Evolutionary conservation across 2,888 invertebrate species (phyloP), one percentile per base, ranked within the genome.

Genomic region (Orthosia gothica): DNA sequence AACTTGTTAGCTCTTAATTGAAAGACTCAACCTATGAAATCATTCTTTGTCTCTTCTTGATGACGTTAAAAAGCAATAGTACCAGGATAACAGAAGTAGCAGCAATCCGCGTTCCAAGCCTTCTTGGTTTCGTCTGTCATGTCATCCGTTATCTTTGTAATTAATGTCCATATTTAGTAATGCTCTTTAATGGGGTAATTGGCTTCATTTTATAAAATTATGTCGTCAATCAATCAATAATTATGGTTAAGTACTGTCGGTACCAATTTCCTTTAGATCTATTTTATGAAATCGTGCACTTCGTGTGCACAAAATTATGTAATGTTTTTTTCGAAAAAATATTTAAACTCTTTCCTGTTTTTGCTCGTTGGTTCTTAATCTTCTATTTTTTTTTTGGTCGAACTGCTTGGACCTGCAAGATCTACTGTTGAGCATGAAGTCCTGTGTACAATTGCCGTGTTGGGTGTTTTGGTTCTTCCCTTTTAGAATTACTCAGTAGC

Each of bases 161-260:
- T 62, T 12, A 18, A 52, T 76, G 45, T 3, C 72, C 50, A 45
- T 76, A 52, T 45, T 76, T 45, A 76, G n/a, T 20, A 20, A 52
- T 72, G 40, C 15, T 26, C n/a, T 50, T 23, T 5, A 61, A 75
- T 26, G n/a, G 16, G 15, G 15, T 62, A 50, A 75, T 50, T 50
- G 71, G 11, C 7, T 50, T 75, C 40, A 49, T 62, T 49, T n/a
- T 62, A 50, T 50, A 75, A 50, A 61, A 12, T 20, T 20, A 50
- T 50, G 23, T n/a, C 40, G 7, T n/a, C 45, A 50, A 72, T 58
- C 5, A 2, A 26, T 11, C 12, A 71, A 11, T 16, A 16, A 75
- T 50, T 40, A 15, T 45, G 11, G 13, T 18, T 74, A 23, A 50
- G 49, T 23, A 71, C 32, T 40, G 32, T 47, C 23, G 40, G 50